Conservation (phyloP, 2,113 vertebrate genomes). For the Callopanchax toddi region DNA sequence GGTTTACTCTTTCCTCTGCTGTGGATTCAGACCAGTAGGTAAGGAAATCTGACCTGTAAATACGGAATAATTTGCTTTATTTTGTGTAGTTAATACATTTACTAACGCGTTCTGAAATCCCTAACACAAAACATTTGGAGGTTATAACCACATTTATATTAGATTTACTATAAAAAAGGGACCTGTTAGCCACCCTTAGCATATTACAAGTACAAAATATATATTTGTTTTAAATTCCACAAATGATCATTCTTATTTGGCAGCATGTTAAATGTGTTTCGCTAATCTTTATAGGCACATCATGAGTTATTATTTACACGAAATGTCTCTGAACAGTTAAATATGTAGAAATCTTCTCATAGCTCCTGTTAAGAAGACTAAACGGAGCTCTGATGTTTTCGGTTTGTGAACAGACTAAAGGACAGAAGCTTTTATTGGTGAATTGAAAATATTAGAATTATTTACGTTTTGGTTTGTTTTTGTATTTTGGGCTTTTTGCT, state of each 20-base stretch:
- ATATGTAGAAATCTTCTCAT: not conserved
- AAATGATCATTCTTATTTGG: too few relatives aligned
- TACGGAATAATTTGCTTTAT: constrained; percentile 12
- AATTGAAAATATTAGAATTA: too few relatives aligned
- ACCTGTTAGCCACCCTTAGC: not conserved
- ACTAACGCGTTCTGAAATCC: not conserved
- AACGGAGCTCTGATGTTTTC: too few relatives aligned
- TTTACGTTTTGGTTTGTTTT: too few relatives aligned
- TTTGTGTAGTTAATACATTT: not conserved
- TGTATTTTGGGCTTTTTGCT: too few relatives aligned
- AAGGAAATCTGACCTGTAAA: not conserved
- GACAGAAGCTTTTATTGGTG: too few relatives aligned
- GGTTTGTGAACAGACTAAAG: too few relatives aligned
- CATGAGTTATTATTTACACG: too few relatives aligned
- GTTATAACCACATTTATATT: not conserved
- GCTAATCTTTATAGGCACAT: too few relatives aligned
- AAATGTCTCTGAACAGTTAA: not conserved
- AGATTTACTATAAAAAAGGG: not conserved
- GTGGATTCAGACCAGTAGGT: constrained; percentile 45
- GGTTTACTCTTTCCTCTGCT: not conserved
- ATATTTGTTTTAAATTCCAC: too few relatives aligned
- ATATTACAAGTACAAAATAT: too few relatives aligned
- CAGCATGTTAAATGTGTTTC: too few relatives aligned
- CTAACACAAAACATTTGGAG: not conserved
- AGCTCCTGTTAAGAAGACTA: not conserved